Conservation (phyloP, 2,888 invertebrate species). For the Sinhomidia bicolor region DNA sequence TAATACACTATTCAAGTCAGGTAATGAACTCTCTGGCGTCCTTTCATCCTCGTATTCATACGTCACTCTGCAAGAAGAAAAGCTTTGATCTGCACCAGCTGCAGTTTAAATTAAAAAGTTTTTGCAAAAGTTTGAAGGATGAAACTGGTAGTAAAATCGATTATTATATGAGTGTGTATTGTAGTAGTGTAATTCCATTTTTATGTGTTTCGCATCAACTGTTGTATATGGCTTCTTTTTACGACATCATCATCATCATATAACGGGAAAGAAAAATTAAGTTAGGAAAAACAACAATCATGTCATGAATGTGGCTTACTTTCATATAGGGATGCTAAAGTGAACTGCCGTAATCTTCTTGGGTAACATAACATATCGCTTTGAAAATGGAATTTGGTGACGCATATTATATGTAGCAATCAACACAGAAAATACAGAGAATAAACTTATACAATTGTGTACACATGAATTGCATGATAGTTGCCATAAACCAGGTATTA, state of each 20-base stretch:
- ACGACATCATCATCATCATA: neutral
- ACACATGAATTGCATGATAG: neutral
- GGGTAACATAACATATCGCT: neutral
- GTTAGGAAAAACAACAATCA: neutral
- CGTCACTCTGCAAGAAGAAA: neutral
- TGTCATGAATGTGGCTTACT: neutral
- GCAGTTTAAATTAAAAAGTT: constrained; percentile 21
- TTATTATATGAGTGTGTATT: too few relatives aligned
- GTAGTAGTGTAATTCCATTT: neutral
- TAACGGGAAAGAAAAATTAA: neutral
- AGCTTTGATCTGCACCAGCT: constrained; percentile 8
- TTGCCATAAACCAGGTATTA: neutral
- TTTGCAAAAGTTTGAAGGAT: constrained; percentile 18
- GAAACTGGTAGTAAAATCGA: constrained; percentile 3
- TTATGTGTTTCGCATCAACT: neutral
- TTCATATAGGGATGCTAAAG: neutral
- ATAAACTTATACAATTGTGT: too few relatives aligned
- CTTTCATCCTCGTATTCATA: neutral
- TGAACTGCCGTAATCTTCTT: neutral
- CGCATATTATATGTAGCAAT: neutral
- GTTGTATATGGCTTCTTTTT: neutral
- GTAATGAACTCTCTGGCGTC: constrained; percentile 54
- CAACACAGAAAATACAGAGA: neutral
- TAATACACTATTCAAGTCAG: constrained; percentile 54
- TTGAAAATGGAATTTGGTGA: neutral